phyloP scores from a whole-genome alignment of 2,113 vertebrate species.

The Dryoscopus gambensis region DNA sequence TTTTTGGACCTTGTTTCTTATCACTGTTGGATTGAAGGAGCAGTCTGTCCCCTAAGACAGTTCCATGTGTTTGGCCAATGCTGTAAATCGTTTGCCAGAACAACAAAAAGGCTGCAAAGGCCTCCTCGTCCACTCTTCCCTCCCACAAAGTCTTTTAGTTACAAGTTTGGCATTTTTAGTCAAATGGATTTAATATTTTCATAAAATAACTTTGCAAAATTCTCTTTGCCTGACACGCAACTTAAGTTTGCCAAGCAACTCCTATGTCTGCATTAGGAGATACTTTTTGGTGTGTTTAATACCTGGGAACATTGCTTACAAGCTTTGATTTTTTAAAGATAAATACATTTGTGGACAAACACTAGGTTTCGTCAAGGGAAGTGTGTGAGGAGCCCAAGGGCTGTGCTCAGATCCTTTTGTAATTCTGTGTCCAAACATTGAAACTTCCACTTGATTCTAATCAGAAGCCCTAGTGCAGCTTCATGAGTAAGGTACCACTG shows the following conservation, averaged over 20 bases:
- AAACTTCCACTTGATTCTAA: background rate
- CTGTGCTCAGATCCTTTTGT: background rate
- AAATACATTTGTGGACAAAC: background rate
- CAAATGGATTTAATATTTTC: background rate
- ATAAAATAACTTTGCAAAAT: background rate
- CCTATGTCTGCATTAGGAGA: background rate
- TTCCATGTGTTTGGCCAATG: conserved; percentile 16
- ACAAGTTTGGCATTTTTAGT: background rate
- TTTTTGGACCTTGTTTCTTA: conserved; percentile 18
- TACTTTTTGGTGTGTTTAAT: background rate
- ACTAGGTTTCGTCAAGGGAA: background rate
- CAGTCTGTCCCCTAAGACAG: background rate
- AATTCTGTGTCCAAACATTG: background rate
- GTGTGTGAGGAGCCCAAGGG: background rate
- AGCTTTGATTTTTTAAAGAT: background rate
- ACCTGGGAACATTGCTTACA: background rate
- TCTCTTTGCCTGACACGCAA: background rate
- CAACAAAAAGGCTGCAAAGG: conserved; percentile 3
- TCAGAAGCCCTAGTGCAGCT: background rate
- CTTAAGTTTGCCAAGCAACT: background rate
- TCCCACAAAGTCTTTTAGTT: background rate
- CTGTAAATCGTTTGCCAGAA: background rate
- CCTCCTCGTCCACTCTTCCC: background rate
- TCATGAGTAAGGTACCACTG: background rate
- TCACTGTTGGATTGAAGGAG: background rate